A percentile compares a stretch with the other conserved stretches of the same genome.
Conservation (phyloP, 2,888 invertebrate species). For the Panzeria rudis region DNA sequence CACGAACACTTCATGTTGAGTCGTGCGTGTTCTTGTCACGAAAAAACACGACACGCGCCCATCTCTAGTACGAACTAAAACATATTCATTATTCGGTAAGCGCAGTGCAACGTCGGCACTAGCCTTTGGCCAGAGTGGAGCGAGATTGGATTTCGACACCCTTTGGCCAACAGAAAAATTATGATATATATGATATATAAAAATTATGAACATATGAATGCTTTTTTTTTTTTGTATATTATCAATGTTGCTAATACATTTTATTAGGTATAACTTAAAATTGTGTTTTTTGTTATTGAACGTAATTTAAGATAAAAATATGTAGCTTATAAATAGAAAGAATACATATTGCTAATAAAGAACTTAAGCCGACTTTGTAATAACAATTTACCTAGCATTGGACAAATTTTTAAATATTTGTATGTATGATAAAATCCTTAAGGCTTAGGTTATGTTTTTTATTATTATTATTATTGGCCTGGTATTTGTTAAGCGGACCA, state of each 20-base stretch:
- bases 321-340: conserved; percentile 7
- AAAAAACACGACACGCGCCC: too few relatives aligned
- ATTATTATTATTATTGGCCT: background rate
- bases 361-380: conserved; percentile 43
- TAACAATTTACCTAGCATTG: conserved; percentile 37
- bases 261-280: conserved; percentile 61
- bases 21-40: too few relatives aligned
- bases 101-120: too few relatives aligned
- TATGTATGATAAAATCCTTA: conserved; percentile 37
- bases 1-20: too few relatives aligned
- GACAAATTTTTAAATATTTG: conserved; percentile 1
- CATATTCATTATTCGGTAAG: too few relatives aligned
- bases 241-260: conserved; percentile 67
- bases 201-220: too few relatives aligned
- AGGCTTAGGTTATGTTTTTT: conserved; percentile 28
- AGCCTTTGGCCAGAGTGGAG: too few relatives aligned
- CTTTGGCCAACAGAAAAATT: too few relatives aligned
- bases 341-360: conserved; percentile 66
- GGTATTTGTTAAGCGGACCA: background rate
- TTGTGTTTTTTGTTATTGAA: conserved; percentile 38
- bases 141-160: too few relatives aligned
- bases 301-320: conserved; percentile 36
- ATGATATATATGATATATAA: too few relatives aligned
- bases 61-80: too few relatives aligned
- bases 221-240: conserved; percentile 34